Base-by-base conservation (phyloP, 2,888 invertebrate genomes). In the Odontothrips loti region DNA sequence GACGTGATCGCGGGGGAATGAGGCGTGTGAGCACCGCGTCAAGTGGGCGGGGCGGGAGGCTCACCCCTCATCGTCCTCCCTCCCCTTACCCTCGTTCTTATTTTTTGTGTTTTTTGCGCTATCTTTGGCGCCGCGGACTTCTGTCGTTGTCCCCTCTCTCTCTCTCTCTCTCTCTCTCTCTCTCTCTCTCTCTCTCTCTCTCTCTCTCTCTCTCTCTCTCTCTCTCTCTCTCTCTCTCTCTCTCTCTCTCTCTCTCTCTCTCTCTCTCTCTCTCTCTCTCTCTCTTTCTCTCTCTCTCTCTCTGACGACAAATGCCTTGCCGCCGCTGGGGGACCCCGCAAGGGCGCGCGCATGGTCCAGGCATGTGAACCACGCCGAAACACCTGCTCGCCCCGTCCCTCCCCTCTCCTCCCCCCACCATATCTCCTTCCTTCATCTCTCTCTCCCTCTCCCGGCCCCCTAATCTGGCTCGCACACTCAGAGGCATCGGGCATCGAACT, bases 401-500 rank as follows among this genome's bases (percentile, higher is more conserved):
- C 3, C 68, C 68, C 68, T 10, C 68, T 0, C 68, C 68, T 8
- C 23, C 9, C 20, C 68, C 68, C 15, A 11, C 68, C 68, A 9
- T 9, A 9, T 63, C 63, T n/a, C 9, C 63, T n/a, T 9, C 63
- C 17, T n/a, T n/a, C 27, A 11, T 23, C 23, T 68, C 68, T 11
- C 15, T 51, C 51, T 51, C 20, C 58, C 17, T 58, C 34, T n/a
- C 17, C 58, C 34, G 34, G 3, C 34, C 34, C 34, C 34, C 34
- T 43, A 43, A 43, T 43, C 34, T 43, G 34, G 51, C 51, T 17
- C 51, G 20, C 51, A 51, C 51, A 51, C 51, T 17, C 51, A 51
- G 27, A 75, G 68, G 68, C 68, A 75, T 75, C 68, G 68, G 68
- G 68, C 68, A 75, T 75, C 68, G 68, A 75, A 75, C 68, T 75